A percentile compares a stretch with the other conserved stretches of the same genome.
phyloP scores from a whole-genome alignment of 2,888 invertebrate genomes.

The Augochlorella aurata region DNA sequence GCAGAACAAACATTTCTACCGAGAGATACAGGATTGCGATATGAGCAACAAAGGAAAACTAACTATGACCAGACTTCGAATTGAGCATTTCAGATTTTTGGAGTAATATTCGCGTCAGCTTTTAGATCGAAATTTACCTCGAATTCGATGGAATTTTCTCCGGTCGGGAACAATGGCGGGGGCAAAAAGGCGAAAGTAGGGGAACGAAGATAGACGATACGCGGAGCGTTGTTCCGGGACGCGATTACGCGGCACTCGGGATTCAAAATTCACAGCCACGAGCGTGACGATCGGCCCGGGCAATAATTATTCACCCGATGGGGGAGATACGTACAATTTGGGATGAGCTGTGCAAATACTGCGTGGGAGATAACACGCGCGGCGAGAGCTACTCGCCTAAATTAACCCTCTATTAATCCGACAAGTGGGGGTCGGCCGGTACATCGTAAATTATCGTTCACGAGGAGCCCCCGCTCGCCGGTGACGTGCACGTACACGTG shows the following conservation, averaged over 20 bases:
- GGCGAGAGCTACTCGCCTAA: slow-evolving; percentile 71
- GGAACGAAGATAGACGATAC: slow-evolving; percentile 13
- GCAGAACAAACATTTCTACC: too few relatives aligned
- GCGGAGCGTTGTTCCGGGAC: slow-evolving; percentile 6
- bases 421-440: slow-evolving; percentile 67
- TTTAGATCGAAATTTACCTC: too few relatives aligned
- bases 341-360: slow-evolving; percentile 79
- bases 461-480: slow-evolving; percentile 36
- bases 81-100: too few relatives aligned
- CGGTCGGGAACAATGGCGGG: background rate
- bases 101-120: too few relatives aligned
- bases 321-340: slow-evolving; percentile 71
- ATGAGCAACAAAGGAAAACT: too few relatives aligned
- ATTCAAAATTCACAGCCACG: slow-evolving; percentile 73
- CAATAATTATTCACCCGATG: slow-evolving; percentile 75
- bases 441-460: slow-evolving; percentile 73
- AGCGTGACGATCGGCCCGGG: slow-evolving; percentile 69
- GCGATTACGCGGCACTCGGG: slow-evolving; percentile 48
- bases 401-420: slow-evolving; percentile 79
- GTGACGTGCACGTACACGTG: slow-evolving; percentile 55
- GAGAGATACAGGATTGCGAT: too few relatives aligned
- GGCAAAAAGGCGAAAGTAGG: background rate
- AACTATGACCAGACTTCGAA: too few relatives aligned
- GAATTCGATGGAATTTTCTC: background rate
- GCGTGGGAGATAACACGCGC: slow-evolving; percentile 79